These are phyloP conservation scores for Asobara japonica DNA, from an alignment of 1,140 invertebrate genomes.

Conservation along the genomic window DNA sequence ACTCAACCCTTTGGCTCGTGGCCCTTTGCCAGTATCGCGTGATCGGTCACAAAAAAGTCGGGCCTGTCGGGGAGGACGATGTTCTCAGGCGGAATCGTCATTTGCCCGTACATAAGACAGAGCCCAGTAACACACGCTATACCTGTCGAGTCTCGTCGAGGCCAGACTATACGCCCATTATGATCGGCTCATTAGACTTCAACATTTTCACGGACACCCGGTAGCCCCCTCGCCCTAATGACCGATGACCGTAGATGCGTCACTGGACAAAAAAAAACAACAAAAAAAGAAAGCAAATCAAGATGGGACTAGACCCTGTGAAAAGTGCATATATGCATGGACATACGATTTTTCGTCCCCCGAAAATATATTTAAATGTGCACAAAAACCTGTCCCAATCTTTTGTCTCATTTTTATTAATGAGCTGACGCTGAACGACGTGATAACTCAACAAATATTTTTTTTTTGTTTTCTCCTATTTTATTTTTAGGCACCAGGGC, in stretches of 20 bases:
- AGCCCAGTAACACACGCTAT: slow-evolving; percentile 24
- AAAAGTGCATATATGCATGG: slow-evolving; percentile 34
- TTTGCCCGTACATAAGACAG: background rate
- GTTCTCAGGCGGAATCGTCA: slow-evolving; percentile 31
- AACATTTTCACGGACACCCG: slow-evolving; percentile 48
- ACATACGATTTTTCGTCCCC: slow-evolving; percentile 23
- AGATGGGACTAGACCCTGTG: background rate
- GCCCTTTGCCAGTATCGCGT: slow-evolving; percentile 14
- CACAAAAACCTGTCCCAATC: slow-evolving; percentile 21
- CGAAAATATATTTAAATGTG: slow-evolving; percentile 21
- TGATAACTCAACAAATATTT: slow-evolving; percentile 28
- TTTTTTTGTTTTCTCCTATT: background rate
- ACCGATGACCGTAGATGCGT: slow-evolving; percentile 43
- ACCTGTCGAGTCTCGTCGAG: slow-evolving; percentile 36
- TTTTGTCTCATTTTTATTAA: slow-evolving; percentile 45
- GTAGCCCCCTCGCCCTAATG: slow-evolving; percentile 46
- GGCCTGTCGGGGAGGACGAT: slow-evolving; percentile 23
- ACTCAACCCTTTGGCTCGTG: slow-evolving; percentile 2
- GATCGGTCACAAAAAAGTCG: slow-evolving; percentile 27
- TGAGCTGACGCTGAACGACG: slow-evolving; percentile 47
- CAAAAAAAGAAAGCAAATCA: slow-evolving; percentile 25
- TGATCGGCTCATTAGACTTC: slow-evolving; percentile 42
- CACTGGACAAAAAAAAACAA: too few relatives aligned
- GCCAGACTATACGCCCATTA: slow-evolving; percentile 39
- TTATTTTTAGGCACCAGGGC: background rate